Conservation (phyloP, 2,113 vertebrate genomes). For the Megaceryle maxima region DNA sequence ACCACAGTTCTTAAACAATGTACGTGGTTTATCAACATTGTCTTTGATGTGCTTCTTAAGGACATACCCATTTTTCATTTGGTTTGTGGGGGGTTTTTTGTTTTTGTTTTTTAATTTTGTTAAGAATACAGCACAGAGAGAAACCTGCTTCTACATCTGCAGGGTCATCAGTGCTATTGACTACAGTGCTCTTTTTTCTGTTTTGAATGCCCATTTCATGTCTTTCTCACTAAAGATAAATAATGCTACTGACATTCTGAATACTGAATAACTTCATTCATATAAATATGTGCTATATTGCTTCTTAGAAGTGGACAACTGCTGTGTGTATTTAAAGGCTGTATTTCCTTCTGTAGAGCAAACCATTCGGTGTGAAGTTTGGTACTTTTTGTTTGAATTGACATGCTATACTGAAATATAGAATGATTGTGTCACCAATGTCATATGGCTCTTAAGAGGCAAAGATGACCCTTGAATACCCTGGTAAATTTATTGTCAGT, state of each 20-base stretch:
- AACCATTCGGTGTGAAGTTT: not conserved
- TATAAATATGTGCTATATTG: not conserved
- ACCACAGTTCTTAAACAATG: not conserved
- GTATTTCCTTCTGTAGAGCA: not conserved
- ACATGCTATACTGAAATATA: not conserved
- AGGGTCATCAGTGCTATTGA: not conserved
- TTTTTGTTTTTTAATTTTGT: not conserved
- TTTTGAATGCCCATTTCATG: not conserved
- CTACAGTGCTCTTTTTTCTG: not conserved
- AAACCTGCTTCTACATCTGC: not conserved
- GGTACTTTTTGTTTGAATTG: not conserved
- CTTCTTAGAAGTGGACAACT: not conserved
- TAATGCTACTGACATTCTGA: not conserved
- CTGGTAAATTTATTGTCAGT: not conserved
- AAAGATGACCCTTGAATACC: not conserved
- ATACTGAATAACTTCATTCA: not conserved
- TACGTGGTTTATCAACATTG: not conserved
- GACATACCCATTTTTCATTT: not conserved
- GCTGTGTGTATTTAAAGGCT: not conserved
- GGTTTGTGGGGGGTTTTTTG: not conserved
- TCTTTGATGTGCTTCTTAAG: not conserved
- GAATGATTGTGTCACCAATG: not conserved
- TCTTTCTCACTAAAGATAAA: not conserved
- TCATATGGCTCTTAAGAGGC: not conserved
- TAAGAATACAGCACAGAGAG: not conserved